Evolutionary conservation across 2,797 vertebrate genomes (phyloP).

Genomic region (Rhadinocentrus ornatus): DNA sequence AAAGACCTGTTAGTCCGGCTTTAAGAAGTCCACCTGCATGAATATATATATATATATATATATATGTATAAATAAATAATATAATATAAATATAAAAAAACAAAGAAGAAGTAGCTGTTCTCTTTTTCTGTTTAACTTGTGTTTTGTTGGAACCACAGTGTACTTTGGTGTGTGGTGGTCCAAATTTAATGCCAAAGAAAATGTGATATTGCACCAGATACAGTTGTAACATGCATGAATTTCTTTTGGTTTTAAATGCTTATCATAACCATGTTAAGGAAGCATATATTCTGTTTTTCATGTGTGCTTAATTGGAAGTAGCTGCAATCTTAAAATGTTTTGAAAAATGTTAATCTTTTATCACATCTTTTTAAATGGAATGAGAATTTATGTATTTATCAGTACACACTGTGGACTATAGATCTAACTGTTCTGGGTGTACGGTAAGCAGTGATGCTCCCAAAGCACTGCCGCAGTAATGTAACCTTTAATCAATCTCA

Average conservation of each 20-base stretch:
- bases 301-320: too few relatives aligned
- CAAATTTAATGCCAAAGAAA: constrained; percentile 2
- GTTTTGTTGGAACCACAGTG: neutral
- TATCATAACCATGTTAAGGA: too few relatives aligned
- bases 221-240: neutral
- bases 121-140: constrained; percentile 10
- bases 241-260: neutral
- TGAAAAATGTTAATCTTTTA: neutral
- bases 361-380: constrained; percentile 5
- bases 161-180: neutral
- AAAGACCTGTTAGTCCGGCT: too few relatives aligned
- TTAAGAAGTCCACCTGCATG: too few relatives aligned
- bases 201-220: constrained; percentile 1
- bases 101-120: constrained; percentile 8
- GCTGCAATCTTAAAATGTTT: too few relatives aligned
- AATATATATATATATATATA: too few relatives aligned
- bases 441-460: constrained; percentile 4
- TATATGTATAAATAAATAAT: too few relatives aligned
- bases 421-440: constrained; percentile 26
- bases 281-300: too few relatives aligned
- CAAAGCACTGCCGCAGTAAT: constrained; percentile 22
- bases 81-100: too few relatives aligned
- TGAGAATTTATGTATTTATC: neutral
- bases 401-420: neutral
- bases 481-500: constrained; percentile 57